Evolutionary conservation across 2,888 invertebrate species (phyloP), one percentile per base, ranked within the genome.

Genomic region (Cyclophora punctaria): DNA sequence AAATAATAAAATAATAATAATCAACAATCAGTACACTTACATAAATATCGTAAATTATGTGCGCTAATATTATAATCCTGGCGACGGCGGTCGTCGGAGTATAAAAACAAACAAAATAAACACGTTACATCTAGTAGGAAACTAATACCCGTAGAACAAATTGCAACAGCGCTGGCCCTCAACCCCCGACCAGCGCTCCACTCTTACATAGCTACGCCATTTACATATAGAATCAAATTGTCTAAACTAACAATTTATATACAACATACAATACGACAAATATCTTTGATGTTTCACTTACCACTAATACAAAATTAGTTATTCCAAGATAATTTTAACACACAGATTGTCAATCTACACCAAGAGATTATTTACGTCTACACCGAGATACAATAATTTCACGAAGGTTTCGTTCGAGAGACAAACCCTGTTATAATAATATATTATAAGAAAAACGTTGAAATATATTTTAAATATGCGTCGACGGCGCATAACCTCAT

Each of bases 111-210:
- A 69, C 65, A 76, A 83, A 83, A 80, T 77, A 84, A 82, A 80
- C 75, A 78, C 70, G 71, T 79, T 87, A 87, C 73, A 77, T 62
- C 87, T 88, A 88, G 69, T 88, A 88, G 88, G 88, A 87, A 89
- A 89, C 89, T 86, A 89, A 89, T 89, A 89, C 89, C 89, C 89
- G 89, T 89, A 89, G 75, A 84, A 83, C 78, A 80, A 82, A 89
- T 89, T 88, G 88, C 88, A 73, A 74, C 67, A 69, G 74, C 68
- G 67, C 70, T 67, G 58, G 61, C 58, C 52, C 20, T 20, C 20
- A 58, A 51, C 50, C 49, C 54, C 58, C 63, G 5, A 64, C 59
- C 62, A 46, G 50, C 50, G 42, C 37, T 34, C 35, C 44, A 34
- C 47, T 49, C 40, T 44, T 48, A 43, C 7, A 45, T 50, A 49